Conservation (phyloP, 2,888 invertebrate species). For the Acleris holmiana region DNA sequence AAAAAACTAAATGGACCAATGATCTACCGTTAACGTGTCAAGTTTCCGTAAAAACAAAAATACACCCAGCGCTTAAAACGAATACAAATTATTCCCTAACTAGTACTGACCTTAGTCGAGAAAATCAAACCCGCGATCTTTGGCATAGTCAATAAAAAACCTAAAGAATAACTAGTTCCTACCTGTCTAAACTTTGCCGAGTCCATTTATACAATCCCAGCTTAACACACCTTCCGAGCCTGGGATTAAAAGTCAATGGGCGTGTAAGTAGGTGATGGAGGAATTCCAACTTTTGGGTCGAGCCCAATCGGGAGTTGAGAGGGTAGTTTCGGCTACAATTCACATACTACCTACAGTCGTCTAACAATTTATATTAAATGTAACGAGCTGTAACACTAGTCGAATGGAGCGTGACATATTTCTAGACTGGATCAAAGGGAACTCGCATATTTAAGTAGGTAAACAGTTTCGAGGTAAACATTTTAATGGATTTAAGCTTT, state of each 20-base stretch:
- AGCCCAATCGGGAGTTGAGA: slow-evolving; percentile 16
- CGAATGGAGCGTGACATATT: too few species aligned
- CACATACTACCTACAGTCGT: not conserved
- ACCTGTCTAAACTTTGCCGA: not conserved
- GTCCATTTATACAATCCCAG: slow-evolving; percentile 8
- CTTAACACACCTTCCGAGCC: slow-evolving; percentile 6
- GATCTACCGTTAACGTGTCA: too few species aligned
- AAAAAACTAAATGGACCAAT: too few species aligned
- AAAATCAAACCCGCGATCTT: too few species aligned
- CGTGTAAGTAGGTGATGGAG: slow-evolving; percentile 17
- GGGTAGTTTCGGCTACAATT: slow-evolving; percentile 5
- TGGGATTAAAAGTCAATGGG: slow-evolving; percentile 18
- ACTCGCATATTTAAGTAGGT: too few species aligned
- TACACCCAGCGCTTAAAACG: too few species aligned
- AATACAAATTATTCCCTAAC: too few species aligned
- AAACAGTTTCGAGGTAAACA: too few species aligned
- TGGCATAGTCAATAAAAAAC: not conserved
- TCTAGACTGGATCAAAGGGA: too few species aligned
- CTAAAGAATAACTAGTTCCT: not conserved
- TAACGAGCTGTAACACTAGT: not conserved
- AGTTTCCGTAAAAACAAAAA: too few species aligned
- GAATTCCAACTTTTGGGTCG: slow-evolving; percentile 16
- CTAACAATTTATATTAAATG: not conserved
- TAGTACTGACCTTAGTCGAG: too few species aligned
- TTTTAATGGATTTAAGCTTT: too few species aligned